Evolutionary conservation across 2,797 vertebrate genomes (phyloP).

Genomic region (Poeciliopsis presidionis): DNA sequence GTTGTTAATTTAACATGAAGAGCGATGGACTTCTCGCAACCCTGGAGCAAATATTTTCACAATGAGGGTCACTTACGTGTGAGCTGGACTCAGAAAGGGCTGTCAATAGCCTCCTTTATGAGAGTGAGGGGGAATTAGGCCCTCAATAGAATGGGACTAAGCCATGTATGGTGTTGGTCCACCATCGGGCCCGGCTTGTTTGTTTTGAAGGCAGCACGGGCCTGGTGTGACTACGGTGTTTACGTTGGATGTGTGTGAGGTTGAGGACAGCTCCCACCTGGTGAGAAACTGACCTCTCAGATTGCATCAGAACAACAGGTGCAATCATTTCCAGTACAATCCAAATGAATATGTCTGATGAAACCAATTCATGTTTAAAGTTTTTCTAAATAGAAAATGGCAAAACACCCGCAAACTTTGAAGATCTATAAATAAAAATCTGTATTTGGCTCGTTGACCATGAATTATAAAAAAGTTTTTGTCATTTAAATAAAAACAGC

Average conservation of each 20-base stretch:
- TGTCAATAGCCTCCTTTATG: constrained; percentile 81
- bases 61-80: constrained; percentile 77
- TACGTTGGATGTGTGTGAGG: constrained; percentile 70
- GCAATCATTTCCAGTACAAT: constrained; percentile 26
- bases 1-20: constrained; percentile 70
- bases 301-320: constrained; percentile 68
- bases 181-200: constrained; percentile 61
- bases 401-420: not conserved
- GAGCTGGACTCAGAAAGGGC: constrained; percentile 75
- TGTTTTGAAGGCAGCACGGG: constrained; percentile 80
- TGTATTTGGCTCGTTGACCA: not conserved
- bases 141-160: constrained; percentile 78
- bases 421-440: not conserved
- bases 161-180: constrained; percentile 67
- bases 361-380: not conserved
- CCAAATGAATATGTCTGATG: constrained; percentile 6
- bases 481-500: not conserved
- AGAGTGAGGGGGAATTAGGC: constrained; percentile 76
- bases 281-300: constrained; percentile 55
- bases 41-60: constrained; percentile 74
- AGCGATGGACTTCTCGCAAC: constrained; percentile 55
- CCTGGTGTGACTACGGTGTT: constrained; percentile 74
- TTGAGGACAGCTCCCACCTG: constrained; percentile 47
- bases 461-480: not conserved
- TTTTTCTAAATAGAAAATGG: not conserved